These are phyloP conservation scores for Urosaurus nigricauda DNA, from an alignment of 2,797 vertebrate genomes.

Conservation along the genomic window DNA sequence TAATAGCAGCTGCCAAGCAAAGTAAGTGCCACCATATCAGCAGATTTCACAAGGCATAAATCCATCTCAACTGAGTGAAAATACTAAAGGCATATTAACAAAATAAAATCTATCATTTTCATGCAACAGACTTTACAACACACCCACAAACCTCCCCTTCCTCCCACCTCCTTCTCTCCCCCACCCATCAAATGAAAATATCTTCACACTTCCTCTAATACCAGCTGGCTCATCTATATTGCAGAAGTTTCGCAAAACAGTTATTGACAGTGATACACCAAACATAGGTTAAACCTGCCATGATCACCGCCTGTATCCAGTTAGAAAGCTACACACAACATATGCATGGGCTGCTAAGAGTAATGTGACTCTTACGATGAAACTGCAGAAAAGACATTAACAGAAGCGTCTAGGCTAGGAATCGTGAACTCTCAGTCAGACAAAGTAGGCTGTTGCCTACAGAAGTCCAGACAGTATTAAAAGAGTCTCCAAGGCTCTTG, in stretches of 20 bases:
- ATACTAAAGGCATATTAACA: slow-evolving; percentile 57
- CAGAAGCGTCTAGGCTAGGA: not conserved
- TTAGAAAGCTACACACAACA: slow-evolving; percentile 8
- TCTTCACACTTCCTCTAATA: slow-evolving; percentile 80
- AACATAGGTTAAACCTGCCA: slow-evolving; percentile 62
- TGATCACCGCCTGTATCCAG: slow-evolving; percentile 38
- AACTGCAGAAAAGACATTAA: not conserved
- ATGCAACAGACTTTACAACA: slow-evolving; percentile 68
- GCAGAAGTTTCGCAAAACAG: slow-evolving; percentile 68
- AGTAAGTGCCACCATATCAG: slow-evolving; percentile 27
- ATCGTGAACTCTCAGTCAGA: not conserved
- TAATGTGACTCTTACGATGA: rapidly evolving
- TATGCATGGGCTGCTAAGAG: not conserved
- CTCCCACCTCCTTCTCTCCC: slow-evolving; percentile 63
- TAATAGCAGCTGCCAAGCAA: slow-evolving; percentile 47
- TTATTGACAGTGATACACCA: slow-evolving; percentile 72
- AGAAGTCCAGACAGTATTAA: not conserved
- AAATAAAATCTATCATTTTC: slow-evolving; percentile 62
- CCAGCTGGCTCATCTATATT: slow-evolving; percentile 77
- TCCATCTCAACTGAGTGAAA: slow-evolving; percentile 56
- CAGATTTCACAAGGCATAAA: slow-evolving; percentile 39
- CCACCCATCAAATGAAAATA: slow-evolving; percentile 52
- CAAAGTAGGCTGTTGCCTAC: not conserved
- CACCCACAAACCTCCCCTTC: slow-evolving; percentile 72
- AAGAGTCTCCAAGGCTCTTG: not conserved